Evolutionary conservation across 2,888 invertebrate species (phyloP).

Genomic region (Pristionchus japonicus): DNA sequence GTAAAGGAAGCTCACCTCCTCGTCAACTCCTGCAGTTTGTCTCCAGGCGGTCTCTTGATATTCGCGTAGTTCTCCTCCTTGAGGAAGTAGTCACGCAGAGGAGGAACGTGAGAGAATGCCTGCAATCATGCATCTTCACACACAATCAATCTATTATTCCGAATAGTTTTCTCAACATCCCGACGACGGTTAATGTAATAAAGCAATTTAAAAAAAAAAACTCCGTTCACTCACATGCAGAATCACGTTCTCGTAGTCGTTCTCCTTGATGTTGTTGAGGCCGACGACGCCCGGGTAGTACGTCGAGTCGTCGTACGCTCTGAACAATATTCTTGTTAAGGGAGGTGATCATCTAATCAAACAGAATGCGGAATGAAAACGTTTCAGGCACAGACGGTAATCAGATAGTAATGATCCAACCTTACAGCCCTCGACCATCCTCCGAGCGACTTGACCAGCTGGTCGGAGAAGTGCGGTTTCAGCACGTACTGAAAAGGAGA

Average conservation of each 20-base stretch:
- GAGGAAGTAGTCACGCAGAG: conserved; percentile 93
- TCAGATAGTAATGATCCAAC: not conserved
- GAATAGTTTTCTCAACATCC: too few species aligned
- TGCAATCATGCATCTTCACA: conserved; percentile 77
- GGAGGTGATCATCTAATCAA: too few species aligned
- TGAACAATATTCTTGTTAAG: conserved; percentile 9
- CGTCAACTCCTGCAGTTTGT: conserved; percentile 91
- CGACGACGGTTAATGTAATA: too few species aligned
- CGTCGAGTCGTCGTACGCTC: conserved; percentile 89
- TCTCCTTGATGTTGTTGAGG: conserved; percentile 98
- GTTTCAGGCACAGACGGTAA: too few species aligned
- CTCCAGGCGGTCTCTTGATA: conserved; percentile 92
- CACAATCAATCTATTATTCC: too few species aligned
- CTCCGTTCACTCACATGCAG: conserved; percentile 83
- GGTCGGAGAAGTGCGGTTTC: conserved; percentile 92
- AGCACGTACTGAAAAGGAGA: conserved; percentile 84
- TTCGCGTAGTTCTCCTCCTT: conserved; percentile 90
- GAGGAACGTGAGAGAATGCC: conserved; percentile 94
- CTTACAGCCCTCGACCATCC: conserved; percentile 42
- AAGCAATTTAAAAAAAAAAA: not conserved
- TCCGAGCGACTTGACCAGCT: conserved; percentile 89
- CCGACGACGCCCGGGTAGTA: conserved; percentile 97
- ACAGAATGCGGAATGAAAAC: too few species aligned
- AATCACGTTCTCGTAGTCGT: conserved; percentile 99
- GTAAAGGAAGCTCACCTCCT: too few species aligned